Base-by-base conservation (phyloP, 1,140 invertebrate species). In the Pemphigus obesinymphae region DNA sequence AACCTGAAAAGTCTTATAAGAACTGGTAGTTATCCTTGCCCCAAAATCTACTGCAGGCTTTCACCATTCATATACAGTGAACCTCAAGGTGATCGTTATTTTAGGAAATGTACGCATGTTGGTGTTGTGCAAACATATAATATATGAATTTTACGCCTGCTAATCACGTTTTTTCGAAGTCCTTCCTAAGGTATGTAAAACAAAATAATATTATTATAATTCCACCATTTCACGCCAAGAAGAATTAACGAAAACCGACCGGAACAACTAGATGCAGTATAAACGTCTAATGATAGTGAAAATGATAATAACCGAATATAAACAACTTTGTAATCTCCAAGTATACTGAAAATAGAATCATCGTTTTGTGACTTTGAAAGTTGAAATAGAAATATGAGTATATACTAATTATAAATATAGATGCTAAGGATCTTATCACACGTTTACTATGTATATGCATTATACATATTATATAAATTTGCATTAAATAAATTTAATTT, bases 11-110 rank as follows among this genome's bases (percentile, higher is more conserved):
- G 26, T 73, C 70, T 50, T 73, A 31, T 48, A 48, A 73, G 5
- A 73, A 73, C 70, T 48, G 70, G n/a, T 50, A 50, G 76, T 80
- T 80, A 80, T 80, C 76, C 76, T 80, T 80, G 76, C 23, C 76
- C 76, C 76, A 80, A 80, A 80, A 80, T 80, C 53, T 40, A 45
- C 26, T 50, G n/a, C n/a, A n/a, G 55, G 40, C 76, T 80, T 80
- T 80, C 76, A 80, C 76, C 55, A 50, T 50, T 50, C 17, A 15
- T 50, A 8, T 34, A 29, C 45, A 15, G 23, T 13, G 43, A 26
- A 73, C 2, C 23, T 63, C 76, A 80, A 80, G 76, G 76, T 80
- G 40, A 80, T 80, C 76, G 37, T 80, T 80, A 80, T 80, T 80
- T 80, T 80, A 80, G 76, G 76, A 80, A 80, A 80, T 80, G 26